A percentile compares a stretch with the other conserved stretches of the same genome.
Evolutionary conservation across 2,888 invertebrate genomes (phyloP).

Genomic region (Vesta saturnalis): DNA sequence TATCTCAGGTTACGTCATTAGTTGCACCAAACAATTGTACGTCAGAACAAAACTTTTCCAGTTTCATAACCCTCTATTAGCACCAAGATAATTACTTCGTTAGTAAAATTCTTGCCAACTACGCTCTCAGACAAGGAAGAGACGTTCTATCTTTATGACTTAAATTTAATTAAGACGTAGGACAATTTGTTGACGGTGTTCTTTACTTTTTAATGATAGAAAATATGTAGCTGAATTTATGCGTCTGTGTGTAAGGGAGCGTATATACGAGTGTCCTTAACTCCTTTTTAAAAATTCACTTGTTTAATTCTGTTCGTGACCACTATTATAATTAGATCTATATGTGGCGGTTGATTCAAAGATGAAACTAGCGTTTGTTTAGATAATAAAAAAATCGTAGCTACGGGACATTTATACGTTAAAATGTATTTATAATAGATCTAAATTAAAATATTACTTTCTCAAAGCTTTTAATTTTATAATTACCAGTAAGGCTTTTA

Average conservation of each 20-base stretch:
- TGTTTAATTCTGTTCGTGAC: conserved; percentile 29
- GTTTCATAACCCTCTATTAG: conserved; percentile 58
- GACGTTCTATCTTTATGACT: conserved; percentile 56
- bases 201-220: conserved; percentile 50
- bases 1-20: conserved; percentile 72
- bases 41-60: conserved; percentile 59
- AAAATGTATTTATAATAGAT: no score
- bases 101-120: conserved; percentile 62
- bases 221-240: conserved; percentile 51
- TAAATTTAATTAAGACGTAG: conserved; percentile 61
- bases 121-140: conserved; percentile 45
- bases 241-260: conserved; percentile 26
- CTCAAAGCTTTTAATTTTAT: conserved; percentile 1
- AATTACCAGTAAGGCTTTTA: conserved; percentile 7
- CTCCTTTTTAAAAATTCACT: conserved; percentile 21
- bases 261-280: conserved; percentile 25
- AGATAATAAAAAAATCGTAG: background rate
- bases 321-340: conserved; percentile 16
- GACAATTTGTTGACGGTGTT: conserved; percentile 57
- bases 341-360: background rate
- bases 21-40: conserved; percentile 65
- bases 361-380: background rate
- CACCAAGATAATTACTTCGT: conserved; percentile 62
- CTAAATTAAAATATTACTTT: background rate
- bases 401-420: no score